phyloP scores from a whole-genome alignment of 2,113 vertebrate genomes.

The Choloepus hoffmanni region DNA sequence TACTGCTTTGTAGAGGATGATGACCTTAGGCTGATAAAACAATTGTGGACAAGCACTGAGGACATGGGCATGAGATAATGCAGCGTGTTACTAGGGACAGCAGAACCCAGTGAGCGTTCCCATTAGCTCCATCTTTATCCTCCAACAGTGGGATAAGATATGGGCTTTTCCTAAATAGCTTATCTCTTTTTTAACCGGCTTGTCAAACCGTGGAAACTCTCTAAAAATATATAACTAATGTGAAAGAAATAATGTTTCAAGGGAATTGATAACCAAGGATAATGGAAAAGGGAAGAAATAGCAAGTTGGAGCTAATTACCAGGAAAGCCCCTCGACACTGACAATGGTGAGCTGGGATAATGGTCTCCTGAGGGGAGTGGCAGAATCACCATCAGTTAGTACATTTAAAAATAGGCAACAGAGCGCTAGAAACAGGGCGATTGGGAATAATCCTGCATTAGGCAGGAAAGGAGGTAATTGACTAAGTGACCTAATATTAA shows the following conservation, averaged over 20 bases:
- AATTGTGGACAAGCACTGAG: neutral
- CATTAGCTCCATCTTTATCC: slow-evolving; percentile 39
- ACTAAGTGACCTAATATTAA: slow-evolving; percentile 83
- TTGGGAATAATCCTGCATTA: slow-evolving; percentile 79
- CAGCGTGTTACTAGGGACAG: neutral
- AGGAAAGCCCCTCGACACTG: slow-evolving; percentile 77
- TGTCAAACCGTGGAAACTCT: slow-evolving; percentile 58
- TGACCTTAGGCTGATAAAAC: slow-evolving; percentile 40
- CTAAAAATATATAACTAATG: slow-evolving; percentile 71
- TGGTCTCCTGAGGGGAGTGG: slow-evolving; percentile 76
- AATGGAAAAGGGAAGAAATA: slow-evolving; percentile 76
- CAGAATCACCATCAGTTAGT: slow-evolving; percentile 76
- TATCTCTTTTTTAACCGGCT: slow-evolving; percentile 49
- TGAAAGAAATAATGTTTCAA: slow-evolving; percentile 73
- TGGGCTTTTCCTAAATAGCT: neutral
- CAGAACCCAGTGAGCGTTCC: neutral
- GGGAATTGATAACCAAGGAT: slow-evolving; percentile 73
- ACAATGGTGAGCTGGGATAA: slow-evolving; percentile 73
- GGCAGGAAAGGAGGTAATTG: slow-evolving; percentile 77
- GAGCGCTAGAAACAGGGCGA: slow-evolving; percentile 74
- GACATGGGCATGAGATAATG: neutral
- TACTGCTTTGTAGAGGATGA: slow-evolving; percentile 4
- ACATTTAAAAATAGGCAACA: slow-evolving; percentile 83
- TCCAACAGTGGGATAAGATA: slow-evolving; percentile 22
- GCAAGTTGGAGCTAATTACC: slow-evolving; percentile 80